Evolutionary conservation across 2,113 vertebrate genomes (phyloP).

Genomic region (Odontesthes bonariensis): DNA sequence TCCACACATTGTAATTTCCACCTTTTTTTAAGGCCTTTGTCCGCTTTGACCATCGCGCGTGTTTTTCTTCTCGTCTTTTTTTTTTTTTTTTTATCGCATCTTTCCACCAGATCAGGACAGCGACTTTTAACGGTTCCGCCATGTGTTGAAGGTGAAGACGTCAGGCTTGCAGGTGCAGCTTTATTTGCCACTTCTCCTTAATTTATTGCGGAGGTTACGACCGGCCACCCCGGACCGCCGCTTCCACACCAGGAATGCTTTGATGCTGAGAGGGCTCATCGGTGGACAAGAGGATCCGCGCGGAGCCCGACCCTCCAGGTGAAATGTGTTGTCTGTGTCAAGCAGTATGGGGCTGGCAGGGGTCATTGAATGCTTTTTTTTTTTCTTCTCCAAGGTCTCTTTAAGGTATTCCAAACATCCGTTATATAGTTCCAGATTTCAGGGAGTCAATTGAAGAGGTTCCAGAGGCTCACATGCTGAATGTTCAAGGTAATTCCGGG

Average conservation of each 20-base stretch:
- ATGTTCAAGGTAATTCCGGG: neutral
- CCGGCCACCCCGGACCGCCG: constrained; percentile 80
- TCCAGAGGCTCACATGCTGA: neutral
- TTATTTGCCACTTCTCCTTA: constrained; percentile 74
- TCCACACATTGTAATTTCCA: too few species aligned
- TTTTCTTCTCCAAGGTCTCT: neutral
- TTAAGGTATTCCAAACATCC: constrained; percentile 31
- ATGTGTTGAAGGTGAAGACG: constrained; percentile 62
- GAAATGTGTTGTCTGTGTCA: constrained; percentile 73
- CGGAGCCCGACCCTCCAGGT: constrained; percentile 56
- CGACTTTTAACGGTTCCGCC: constrained; percentile 47
- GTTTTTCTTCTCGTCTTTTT: too few species aligned
- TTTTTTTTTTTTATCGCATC: neutral
- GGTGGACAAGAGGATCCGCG: constrained; percentile 61
- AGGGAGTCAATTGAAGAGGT: neutral
- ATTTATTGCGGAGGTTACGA: constrained; percentile 87
- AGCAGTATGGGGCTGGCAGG: neutral
- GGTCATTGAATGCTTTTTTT: constrained; percentile 11
- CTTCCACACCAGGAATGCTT: constrained; percentile 88
- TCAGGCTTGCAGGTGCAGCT: constrained; percentile 86
- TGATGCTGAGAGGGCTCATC: constrained; percentile 80
- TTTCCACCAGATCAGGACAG: constrained; percentile 11
- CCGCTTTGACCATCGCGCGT: too few species aligned
- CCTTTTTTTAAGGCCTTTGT: too few species aligned
- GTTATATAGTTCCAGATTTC: constrained; percentile 3